Evolutionary conservation across 2,113 vertebrate genomes (phyloP).

Genomic region (Pteronura brasiliensis): DNA sequence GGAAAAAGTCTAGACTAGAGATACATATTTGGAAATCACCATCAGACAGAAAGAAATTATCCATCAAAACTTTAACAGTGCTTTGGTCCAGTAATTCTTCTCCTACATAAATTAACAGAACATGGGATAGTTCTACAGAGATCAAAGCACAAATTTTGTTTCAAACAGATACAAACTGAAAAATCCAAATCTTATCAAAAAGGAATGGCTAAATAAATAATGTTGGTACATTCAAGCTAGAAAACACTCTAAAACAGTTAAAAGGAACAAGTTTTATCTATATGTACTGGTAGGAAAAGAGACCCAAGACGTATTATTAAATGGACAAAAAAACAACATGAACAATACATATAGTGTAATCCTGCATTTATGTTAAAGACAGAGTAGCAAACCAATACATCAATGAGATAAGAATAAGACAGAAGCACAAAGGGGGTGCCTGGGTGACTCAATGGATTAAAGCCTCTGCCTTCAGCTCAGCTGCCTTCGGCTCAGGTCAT

Average conservation of each 20-base stretch:
- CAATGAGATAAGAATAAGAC: neutral
- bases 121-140: neutral
- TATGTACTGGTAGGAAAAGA: neutral
- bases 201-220: neutral
- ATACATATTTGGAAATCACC: neutral
- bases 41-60: neutral
- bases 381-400: neutral
- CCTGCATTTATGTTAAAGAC: neutral
- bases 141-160: neutral
- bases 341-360: neutral
- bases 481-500: no score
- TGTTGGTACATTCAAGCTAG: neutral
- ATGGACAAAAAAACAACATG: neutral
- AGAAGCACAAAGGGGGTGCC: neutral
- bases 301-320: neutral
- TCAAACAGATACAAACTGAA: neutral
- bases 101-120: neutral
- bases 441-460: no score
- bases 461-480: no score
- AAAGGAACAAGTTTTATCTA: neutral
- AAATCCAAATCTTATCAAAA: constrained; percentile 9
- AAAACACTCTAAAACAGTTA: neutral
- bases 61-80: neutral
- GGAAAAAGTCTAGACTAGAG: neutral
- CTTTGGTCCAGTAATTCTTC: neutral